These are phyloP conservation scores for Meteorus cinctellus DNA, from an alignment of 2,888 invertebrate species.

Conservation along the genomic window DNA sequence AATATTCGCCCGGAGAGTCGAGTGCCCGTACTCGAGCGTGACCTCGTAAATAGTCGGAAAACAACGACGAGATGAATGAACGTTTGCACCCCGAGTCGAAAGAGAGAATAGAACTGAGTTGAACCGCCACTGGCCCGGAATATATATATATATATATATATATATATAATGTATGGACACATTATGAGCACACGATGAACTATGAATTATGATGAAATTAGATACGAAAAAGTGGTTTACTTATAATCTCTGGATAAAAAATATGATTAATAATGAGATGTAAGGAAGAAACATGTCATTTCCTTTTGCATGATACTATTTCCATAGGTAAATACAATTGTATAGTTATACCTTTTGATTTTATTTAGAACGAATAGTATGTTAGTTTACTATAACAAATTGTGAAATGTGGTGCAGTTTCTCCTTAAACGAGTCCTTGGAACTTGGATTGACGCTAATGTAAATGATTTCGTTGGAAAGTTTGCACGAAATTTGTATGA, in stretches of 20 bases:
- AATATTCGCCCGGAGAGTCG: slow-evolving; percentile 40
- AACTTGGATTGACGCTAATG: too few relatives aligned
- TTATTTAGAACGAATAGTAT: too few relatives aligned
- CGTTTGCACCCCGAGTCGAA: slow-evolving; percentile 12
- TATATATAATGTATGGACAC: background rate
- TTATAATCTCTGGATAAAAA: background rate
- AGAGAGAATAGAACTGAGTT: slow-evolving; percentile 33
- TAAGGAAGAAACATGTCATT: too few relatives aligned
- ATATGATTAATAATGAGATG: background rate
- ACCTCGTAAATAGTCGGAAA: slow-evolving; percentile 46
- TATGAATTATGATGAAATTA: slow-evolving; percentile 8
- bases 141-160: background rate
- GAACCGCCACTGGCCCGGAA: background rate
- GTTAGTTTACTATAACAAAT: too few relatives aligned
- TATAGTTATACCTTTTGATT: too few relatives aligned
- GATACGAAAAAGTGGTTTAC: background rate
- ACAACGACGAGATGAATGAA: slow-evolving; percentile 45
- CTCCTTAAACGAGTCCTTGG: too few relatives aligned
- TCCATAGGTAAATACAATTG: too few relatives aligned
- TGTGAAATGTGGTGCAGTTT: too few relatives aligned
- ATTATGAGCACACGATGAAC: background rate
- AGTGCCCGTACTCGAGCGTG: slow-evolving; percentile 36
- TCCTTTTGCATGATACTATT: too few relatives aligned
- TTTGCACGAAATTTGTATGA: too few relatives aligned
- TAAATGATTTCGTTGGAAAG: too few relatives aligned